These are phyloP conservation scores for Apantesis nais DNA, from an alignment of 2,888 invertebrate genomes.

Conservation along the genomic window DNA sequence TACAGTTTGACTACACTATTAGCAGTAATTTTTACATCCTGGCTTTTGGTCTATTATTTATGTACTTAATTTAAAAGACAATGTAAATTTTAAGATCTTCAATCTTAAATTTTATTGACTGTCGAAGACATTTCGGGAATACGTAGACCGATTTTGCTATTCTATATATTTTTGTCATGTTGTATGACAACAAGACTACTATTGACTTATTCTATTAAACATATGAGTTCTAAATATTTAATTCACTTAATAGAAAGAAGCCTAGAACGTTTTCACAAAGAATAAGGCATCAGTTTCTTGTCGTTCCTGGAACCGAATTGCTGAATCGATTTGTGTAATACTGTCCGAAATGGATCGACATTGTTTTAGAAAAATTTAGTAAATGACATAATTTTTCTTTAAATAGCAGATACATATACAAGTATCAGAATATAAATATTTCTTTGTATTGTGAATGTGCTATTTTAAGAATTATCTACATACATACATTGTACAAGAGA, in stretches of 20 bases:
- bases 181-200: background rate
- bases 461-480: constrained; percentile 11
- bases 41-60: constrained; percentile 18
- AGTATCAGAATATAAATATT: background rate
- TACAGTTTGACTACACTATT: constrained; percentile 38
- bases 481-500: constrained; percentile 24
- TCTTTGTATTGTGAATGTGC: constrained; percentile 7
- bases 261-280: background rate
- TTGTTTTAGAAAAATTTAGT: background rate
- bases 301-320: background rate
- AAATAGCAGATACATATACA: constrained; percentile 9
- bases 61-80: constrained; percentile 15
- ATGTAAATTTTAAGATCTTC: background rate
- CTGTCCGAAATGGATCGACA: background rate
- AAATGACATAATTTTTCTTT: background rate
- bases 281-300: background rate
- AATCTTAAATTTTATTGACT: background rate
- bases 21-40: constrained; percentile 20
- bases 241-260: background rate
- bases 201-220: background rate
- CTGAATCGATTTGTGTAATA: background rate
- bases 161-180: background rate
- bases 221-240: constrained; percentile 1
- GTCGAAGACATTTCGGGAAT: background rate
- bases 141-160: background rate